Evolutionary conservation across 2,113 vertebrate species (phyloP), one percentile per base, ranked within the genome.

Genomic region (Epinephelus lanceolatus): DNA sequence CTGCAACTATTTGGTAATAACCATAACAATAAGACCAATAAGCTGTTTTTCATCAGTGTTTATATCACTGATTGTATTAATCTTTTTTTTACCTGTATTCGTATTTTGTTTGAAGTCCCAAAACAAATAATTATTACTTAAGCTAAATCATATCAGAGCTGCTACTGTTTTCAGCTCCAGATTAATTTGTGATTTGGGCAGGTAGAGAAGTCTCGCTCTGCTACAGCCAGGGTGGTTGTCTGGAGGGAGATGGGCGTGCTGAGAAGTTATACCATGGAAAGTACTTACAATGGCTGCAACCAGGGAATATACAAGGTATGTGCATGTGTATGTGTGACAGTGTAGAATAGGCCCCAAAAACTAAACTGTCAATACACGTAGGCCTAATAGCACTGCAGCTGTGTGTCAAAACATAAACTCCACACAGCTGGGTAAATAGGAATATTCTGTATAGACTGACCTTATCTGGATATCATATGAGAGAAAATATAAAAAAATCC

Each of bases 261-360:
- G 69, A 95, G 96, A 79, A 98, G 97, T 93, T 99, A 98, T 84
- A 99, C 98, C 72, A 97, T 99, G 97, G 98, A 99, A 76, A 98
- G 95, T 88, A 98, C 97, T 1, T 98, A 96, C 92, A 97, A 97
- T 0, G 97, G 98, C 65, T 99, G 97, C 59, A 95, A 96, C 94
- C 97, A 98, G 2, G 98, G 98, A 0, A 94, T 96, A 69, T 97
- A 97, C 89, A 96, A 98, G 96, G 98, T 99, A 76, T 71, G 95
- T 86, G 45, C 1, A 10, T 30, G 12, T 45, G n/a, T 72, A 25
- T 57, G 15, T 45, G 19, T 63, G 61, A 51, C 1, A 69, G 15
- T 78, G 59, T 74, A 25, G 40, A 79, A 62, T 14, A 3, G 17
- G 2, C 1, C 23, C 33, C 30, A 15, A 25, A 52, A 8, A 7